Percentiles rank a stretch among this genome's conserved stretches.
These are phyloP conservation scores for Pipa parva DNA, from an alignment of 2,113 vertebrate genomes.

Conservation along the genomic window DNA sequence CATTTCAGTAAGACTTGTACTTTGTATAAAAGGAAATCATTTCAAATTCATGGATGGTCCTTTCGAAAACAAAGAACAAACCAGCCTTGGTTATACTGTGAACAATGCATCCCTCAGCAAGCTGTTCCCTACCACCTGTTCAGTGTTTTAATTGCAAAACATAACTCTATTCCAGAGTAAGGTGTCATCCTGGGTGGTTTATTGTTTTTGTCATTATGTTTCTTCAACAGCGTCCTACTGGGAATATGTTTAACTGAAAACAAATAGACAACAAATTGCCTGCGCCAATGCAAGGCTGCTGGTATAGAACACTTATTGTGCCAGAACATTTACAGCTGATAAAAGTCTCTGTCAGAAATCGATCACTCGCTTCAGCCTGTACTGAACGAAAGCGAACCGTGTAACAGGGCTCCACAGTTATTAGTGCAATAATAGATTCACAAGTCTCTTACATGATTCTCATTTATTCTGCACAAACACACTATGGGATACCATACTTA, in stretches of 20 bases:
- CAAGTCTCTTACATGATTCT: too few relatives aligned
- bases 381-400: neutral
- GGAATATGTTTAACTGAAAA: constrained; percentile 35
- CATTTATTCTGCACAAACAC: too few relatives aligned
- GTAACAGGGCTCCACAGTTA: neutral
- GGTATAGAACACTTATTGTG: constrained; percentile 21
- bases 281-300: constrained; percentile 25
- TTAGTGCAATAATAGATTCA: too few relatives aligned
- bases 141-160: constrained; percentile 32
- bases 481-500: constrained; percentile 57
- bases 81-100: constrained; percentile 3
- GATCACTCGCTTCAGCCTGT: neutral
- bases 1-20: too few relatives aligned
- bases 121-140: constrained; percentile 38
- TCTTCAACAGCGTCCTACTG: constrained; percentile 26
- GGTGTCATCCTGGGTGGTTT: constrained; percentile 17
- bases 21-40: too few relatives aligned
- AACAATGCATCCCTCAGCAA: constrained; percentile 23
- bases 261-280: constrained; percentile 28
- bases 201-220: constrained; percentile 33
- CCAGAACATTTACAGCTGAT: constrained; percentile 13
- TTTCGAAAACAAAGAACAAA: neutral
- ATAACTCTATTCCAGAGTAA: constrained; percentile 13
- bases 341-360: neutral
- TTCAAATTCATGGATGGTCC: too few relatives aligned